These are phyloP conservation scores for Chloromyia formosa DNA, from an alignment of 2,888 invertebrate species.

Conservation along the genomic window DNA sequence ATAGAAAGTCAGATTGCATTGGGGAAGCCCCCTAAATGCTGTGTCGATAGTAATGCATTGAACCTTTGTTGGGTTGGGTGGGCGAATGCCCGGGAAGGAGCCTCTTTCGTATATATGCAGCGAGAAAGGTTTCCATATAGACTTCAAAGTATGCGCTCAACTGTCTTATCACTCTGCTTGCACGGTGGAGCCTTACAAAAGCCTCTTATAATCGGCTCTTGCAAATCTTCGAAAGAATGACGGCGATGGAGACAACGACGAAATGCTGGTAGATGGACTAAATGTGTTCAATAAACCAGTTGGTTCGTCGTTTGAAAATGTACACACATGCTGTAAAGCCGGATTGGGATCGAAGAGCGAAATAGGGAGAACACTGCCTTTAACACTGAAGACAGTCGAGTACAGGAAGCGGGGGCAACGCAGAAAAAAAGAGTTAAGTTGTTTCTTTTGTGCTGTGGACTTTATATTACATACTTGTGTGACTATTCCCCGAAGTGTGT, in stretches of 20 bases:
- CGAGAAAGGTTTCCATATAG: slow-evolving; percentile 5
- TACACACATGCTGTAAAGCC: not conserved
- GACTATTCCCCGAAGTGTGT: no score
- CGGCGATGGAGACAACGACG: not conserved
- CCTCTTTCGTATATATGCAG: not conserved
- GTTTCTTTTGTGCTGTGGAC: not conserved
- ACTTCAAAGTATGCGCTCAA: not conserved
- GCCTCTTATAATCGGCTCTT: slow-evolving; percentile 10
- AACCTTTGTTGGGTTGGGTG: no score
- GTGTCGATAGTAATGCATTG: not conserved
- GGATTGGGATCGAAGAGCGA: not conserved
- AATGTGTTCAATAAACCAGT: slow-evolving; percentile 5
- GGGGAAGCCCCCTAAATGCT: not conserved
- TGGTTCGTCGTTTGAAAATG: not conserved
- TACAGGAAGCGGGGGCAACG: not conserved
- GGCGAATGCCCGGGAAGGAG: not conserved
- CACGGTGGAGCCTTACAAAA: not conserved
- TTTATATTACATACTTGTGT: not conserved
- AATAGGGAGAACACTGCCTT: not conserved
- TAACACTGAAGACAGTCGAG: not conserved
- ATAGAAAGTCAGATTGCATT: not conserved
- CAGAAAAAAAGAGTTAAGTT: not conserved
- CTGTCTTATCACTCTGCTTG: not conserved
- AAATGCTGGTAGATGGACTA: no score
- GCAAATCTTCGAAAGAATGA: not conserved